These are phyloP conservation scores for Taenioides sp. DNA, from an alignment of 2,797 vertebrate genomes.

Conservation along the genomic window DNA sequence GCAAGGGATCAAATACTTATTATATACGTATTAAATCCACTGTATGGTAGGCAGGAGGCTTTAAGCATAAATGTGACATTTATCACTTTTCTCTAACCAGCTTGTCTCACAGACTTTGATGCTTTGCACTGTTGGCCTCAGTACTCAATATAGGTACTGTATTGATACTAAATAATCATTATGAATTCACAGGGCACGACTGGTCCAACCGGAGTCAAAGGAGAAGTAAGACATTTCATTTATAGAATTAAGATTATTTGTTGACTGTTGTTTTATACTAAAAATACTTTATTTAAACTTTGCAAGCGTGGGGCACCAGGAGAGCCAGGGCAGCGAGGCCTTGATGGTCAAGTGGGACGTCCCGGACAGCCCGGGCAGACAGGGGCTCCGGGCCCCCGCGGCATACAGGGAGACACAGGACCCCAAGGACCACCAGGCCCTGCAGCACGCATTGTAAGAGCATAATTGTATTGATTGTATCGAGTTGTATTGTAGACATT, in stretches of 20 bases:
- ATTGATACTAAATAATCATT: slow-evolving; percentile 8
- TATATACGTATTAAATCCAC: too few species aligned
- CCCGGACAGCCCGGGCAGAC: slow-evolving; percentile 82
- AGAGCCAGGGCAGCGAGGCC: slow-evolving; percentile 83
- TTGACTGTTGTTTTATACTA: slow-evolving; percentile 17
- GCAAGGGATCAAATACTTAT: too few species aligned
- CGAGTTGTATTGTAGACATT: not conserved
- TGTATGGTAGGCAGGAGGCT: too few species aligned
- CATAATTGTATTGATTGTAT: too few species aligned
- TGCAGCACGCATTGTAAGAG: slow-evolving; percentile 88
- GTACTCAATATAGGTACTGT: not conserved
- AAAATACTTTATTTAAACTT: slow-evolving; percentile 53
- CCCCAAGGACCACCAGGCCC: slow-evolving; percentile 83
- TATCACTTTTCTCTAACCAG: too few species aligned
- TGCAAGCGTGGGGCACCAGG: slow-evolving; percentile 91
- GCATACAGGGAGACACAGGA: slow-evolving; percentile 83
- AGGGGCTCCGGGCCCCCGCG: slow-evolving; percentile 83
- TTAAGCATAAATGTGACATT: too few species aligned
- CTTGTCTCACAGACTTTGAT: not conserved
- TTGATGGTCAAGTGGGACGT: slow-evolving; percentile 83
- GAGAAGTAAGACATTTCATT: slow-evolving; percentile 82
- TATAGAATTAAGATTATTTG: slow-evolving; percentile 7
- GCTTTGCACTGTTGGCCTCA: not conserved
- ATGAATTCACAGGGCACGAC: slow-evolving; percentile 80
- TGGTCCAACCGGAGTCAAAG: slow-evolving; percentile 82